These are phyloP conservation scores for Collichthys lucidus DNA, from an alignment of 2,113 vertebrate species.

Conservation along the genomic window DNA sequence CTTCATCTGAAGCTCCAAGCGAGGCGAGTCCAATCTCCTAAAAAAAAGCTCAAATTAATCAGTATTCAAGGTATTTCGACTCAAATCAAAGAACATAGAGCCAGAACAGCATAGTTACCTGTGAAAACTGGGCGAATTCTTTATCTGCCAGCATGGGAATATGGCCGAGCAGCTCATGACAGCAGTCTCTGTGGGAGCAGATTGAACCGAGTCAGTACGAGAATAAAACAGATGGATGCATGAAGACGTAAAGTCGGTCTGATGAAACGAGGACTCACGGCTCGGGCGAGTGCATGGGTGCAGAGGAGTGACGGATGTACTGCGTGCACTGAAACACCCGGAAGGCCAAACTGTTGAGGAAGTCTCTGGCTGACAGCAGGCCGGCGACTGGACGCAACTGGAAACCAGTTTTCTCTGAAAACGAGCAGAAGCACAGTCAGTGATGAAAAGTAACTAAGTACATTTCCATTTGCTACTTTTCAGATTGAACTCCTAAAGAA, in stretches of 20 bases:
- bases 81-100: constrained; percentile 1
- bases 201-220: neutral
- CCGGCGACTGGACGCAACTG: constrained; percentile 87
- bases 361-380: constrained; percentile 86
- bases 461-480: neutral
- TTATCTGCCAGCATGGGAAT: constrained; percentile 89
- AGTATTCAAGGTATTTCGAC: neutral
- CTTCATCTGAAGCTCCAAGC: constrained; percentile 88
- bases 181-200: constrained; percentile 85
- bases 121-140: constrained; percentile 89
- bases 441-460: neutral
- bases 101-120: constrained; percentile 75
- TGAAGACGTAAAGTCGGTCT: neutral
- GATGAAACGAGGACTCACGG: constrained; percentile 78
- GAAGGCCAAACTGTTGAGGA: constrained; percentile 89
- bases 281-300: constrained; percentile 89
- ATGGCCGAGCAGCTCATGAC: constrained; percentile 87
- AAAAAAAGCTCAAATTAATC: constrained; percentile 7
- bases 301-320: constrained; percentile 87
- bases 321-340: constrained; percentile 90
- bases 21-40: constrained; percentile 90
- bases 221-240: neutral
- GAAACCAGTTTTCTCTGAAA: constrained; percentile 87
- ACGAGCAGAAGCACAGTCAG: neutral
- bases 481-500: too few species aligned